These are phyloP conservation scores for Pissodes strobi DNA, from an alignment of 1,140 invertebrate species.

Conservation along the genomic window DNA sequence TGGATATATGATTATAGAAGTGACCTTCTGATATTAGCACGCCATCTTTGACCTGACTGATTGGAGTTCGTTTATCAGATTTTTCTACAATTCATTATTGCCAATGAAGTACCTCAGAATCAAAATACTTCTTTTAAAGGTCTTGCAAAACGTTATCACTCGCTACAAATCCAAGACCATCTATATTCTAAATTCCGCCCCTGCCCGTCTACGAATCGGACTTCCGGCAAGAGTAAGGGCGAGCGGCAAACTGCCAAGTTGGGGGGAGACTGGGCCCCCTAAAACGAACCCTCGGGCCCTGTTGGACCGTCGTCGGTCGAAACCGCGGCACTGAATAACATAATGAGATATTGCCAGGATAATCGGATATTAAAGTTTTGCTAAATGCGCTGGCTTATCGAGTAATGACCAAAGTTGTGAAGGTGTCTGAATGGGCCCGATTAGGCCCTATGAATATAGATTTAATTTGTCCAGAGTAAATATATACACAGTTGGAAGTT, in stretches of 20 bases:
- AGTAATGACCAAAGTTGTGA: conserved; percentile 17
- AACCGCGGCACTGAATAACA: conserved; percentile 22
- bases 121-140: no score
- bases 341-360: conserved; percentile 26
- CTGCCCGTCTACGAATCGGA: not conserved
- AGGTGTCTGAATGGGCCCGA: conserved; percentile 21
- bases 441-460: conserved; percentile 15
- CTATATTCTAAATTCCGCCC: not conserved
- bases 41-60: no score
- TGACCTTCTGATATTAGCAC: no score
- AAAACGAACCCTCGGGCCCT: conserved; percentile 15
- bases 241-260: conserved; percentile 9
- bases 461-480: conserved; percentile 9
- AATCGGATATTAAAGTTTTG: conserved; percentile 27
- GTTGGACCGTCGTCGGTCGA: not conserved
- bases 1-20: no score
- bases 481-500: conserved; percentile 9
- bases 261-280: not conserved
- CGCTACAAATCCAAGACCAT: no score
- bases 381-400: conserved; percentile 21
- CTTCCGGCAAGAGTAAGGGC: not conserved
- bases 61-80: no score
- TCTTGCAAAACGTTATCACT: no score
- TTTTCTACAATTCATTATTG: no score
- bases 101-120: no score